Base-by-base conservation (phyloP, 2,888 invertebrate species). In the Pegoplata infirma region DNA sequence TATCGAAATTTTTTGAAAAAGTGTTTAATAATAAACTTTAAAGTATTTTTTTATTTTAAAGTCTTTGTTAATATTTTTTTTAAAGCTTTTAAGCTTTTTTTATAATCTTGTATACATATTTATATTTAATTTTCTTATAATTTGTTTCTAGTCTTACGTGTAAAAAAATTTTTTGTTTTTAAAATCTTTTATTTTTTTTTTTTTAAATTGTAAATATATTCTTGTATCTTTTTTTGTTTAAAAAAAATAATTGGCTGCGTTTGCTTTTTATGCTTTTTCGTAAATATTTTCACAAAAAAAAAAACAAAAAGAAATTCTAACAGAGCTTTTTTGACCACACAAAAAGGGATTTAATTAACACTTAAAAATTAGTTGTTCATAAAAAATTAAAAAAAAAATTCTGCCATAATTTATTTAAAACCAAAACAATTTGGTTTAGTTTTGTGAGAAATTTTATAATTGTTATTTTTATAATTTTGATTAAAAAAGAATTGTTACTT, bases 241-340 rank as follows among this genome's bases (percentile, higher is more conserved):
- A 72, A 69, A 5, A 82, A 85, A 84, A 86, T 85, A 86, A 84
- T 86, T 85, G 85, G 85, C 86, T 86, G 82, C 86, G 86, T 84
- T 79, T 83, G 85, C 86, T 84, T 84, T 81, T 76, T 82, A 47
- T 71, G 76, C 73, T 73, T 73, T 58, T 63, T 14, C 19, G 40
- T 63, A 63, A 80, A 46, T n/a, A 28, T 51, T 53, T 53, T 49
- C 63, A 56, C 19, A 64, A 56, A 16, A n/a, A n/a, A n/a, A n/a
- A n/a, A n/a, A n/a, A n/a, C n/a, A n/a, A n/a, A n/a, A n/a, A n/a
- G n/a, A n/a, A 44, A 36, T 61, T 73, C 61, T 75, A 74, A 59
- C 76, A 66, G 59, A 73, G 76, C 80, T 76, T 80, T 76, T 71
- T 46, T 68, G 47, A 51, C 14, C 36, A 40, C 19, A 53, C 25